phyloP scores from a whole-genome alignment of 1,140 invertebrate genomes.

The Formica selysi region DNA sequence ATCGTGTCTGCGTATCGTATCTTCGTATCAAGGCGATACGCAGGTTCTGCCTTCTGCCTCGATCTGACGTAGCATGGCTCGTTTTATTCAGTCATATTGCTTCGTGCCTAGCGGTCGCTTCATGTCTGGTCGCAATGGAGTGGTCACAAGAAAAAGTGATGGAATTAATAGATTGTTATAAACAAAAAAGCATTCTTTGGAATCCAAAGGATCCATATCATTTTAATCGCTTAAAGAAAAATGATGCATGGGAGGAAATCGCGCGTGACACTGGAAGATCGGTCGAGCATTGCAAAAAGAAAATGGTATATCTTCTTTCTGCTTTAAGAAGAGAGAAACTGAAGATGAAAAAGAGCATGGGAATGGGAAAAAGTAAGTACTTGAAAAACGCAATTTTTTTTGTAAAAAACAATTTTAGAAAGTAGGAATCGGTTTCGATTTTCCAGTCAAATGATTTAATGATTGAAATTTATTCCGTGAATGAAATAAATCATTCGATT shows the following conservation, averaged over 20 bases:
- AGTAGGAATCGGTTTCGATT: too few species aligned
- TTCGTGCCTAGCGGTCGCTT: neutral
- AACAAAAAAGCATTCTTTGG: conserved; percentile 1
- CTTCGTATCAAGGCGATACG: neutral
- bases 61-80: neutral
- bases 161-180: neutral
- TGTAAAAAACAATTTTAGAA: too few species aligned
- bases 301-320: conserved; percentile 26
- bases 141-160: conserved; percentile 6
- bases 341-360: conserved; percentile 5
- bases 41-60: neutral
- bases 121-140: neutral
- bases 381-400: neutral
- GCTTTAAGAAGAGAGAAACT: conserved; percentile 21
- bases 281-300: conserved; percentile 1
- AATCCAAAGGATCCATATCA: conserved; percentile 1
- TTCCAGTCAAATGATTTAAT: too few species aligned
- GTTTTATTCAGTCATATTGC: neutral
- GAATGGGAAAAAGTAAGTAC: conserved; percentile 5
- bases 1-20: neutral
- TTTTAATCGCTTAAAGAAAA: conserved; percentile 18
- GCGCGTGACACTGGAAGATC: neutral
- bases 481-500: too few species aligned
- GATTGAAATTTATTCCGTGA: too few species aligned
- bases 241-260: conserved; percentile 8